A percentile compares a stretch with the other conserved stretches of the same genome.
phyloP scores from a whole-genome alignment of 2,113 vertebrate genomes.

The Corythornis cristatus region DNA sequence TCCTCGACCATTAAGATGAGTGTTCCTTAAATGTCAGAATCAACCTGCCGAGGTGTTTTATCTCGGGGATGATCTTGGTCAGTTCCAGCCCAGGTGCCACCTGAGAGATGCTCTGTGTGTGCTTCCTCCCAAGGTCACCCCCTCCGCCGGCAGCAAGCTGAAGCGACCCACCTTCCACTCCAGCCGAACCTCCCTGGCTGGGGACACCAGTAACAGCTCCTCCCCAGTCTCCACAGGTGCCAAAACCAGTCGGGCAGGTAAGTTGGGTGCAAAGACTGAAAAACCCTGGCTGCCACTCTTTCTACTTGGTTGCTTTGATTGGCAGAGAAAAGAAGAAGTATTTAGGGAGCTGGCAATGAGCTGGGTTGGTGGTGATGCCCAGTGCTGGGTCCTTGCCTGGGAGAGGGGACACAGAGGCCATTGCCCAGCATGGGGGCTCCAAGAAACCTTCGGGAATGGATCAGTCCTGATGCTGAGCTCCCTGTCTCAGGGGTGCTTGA shows the following conservation, averaged over 20 bases:
- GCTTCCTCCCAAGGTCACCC: conserved; percentile 80
- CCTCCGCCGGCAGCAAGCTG: conserved; percentile 86
- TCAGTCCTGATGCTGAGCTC: rapidly evolving
- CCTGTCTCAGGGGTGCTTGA: rapidly evolving
- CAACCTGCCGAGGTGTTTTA: background rate
- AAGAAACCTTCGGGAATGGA: background rate
- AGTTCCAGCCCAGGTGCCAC: rapidly evolving
- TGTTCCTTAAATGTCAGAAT: background rate
- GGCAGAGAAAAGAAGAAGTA: rapidly evolving
- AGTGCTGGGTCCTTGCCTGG: background rate
- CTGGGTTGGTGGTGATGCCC: rapidly evolving
- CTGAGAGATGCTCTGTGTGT: background rate
- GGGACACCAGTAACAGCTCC: conserved; percentile 90
- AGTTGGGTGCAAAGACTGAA: background rate
- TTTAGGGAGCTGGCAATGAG: rapidly evolving
- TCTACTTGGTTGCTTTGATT: background rate
- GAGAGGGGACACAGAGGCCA: background rate
- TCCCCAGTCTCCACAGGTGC: conserved; percentile 77
- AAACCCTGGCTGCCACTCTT: rapidly evolving
- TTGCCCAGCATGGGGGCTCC: background rate
- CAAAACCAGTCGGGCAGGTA: conserved; percentile 87
- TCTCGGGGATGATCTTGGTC: rapidly evolving
- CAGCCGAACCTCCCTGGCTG: conserved; percentile 90
- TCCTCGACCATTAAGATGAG: conserved; percentile 67
- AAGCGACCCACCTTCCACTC: conserved; percentile 95